These are phyloP conservation scores for Anser brachyrhynchus DNA, from an alignment of 2,113 vertebrate species.

Conservation along the genomic window DNA sequence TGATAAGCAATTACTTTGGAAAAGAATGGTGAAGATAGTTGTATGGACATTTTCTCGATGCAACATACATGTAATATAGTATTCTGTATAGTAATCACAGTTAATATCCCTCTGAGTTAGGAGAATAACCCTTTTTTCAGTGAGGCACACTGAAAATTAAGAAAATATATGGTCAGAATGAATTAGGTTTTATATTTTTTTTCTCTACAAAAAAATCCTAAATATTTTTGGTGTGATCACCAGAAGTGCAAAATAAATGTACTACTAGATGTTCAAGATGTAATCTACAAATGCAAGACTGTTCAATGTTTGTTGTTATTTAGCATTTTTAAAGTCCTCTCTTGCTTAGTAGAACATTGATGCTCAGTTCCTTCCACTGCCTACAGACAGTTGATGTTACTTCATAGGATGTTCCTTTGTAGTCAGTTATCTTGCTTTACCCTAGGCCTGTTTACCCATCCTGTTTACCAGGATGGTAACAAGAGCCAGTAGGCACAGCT, in stretches of 20 bases:
- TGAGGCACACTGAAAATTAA: not conserved
- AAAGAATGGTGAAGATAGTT: not conserved
- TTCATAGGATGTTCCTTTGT: not conserved
- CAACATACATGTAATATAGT: not conserved
- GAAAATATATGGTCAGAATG: not conserved
- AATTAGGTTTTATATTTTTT: not conserved
- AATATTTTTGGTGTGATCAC: not conserved
- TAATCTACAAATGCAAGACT: not conserved
- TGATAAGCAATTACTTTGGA: not conserved
- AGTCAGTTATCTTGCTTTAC: not conserved
- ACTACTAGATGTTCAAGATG: not conserved
- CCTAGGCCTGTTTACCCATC: not conserved
- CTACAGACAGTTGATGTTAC: not conserved
- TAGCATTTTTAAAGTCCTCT: not conserved
- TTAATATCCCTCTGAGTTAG: not conserved
- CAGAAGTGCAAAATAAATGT: not conserved
- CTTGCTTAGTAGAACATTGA: not conserved
- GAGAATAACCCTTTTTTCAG: not conserved
- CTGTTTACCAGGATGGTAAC: not conserved
- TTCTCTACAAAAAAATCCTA: not conserved
- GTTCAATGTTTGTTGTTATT: not conserved
- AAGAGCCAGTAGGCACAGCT: not conserved
- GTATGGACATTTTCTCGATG: not conserved
- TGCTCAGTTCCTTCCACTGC: not conserved
- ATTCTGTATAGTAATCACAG: not conserved